These are phyloP conservation scores for Potorous gilbertii DNA, from an alignment of 2,797 vertebrate species.

Conservation along the genomic window DNA sequence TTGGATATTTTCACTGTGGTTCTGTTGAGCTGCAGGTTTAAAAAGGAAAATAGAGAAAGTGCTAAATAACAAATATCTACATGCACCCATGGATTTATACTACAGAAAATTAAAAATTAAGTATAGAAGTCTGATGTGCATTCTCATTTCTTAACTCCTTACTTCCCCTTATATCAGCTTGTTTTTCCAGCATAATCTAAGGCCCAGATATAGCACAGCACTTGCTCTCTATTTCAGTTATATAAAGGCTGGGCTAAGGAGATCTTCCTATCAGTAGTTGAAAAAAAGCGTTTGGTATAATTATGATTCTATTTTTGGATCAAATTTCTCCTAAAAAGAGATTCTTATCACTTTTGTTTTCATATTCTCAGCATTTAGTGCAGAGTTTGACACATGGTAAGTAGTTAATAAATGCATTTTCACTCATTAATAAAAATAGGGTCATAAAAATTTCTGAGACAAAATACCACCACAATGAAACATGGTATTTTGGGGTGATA, in stretches of 20 bases:
- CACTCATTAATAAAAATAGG: background rate
- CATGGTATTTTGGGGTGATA: background rate
- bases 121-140: constrained; percentile 44
- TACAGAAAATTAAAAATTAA: constrained; percentile 70
- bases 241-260: background rate
- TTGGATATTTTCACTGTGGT: constrained; percentile 63
- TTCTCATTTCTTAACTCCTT: constrained; percentile 7
- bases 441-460: background rate
- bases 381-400: background rate
- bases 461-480: constrained; percentile 16
- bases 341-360: background rate
- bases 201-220: constrained; percentile 10
- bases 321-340: background rate
- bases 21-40: constrained; percentile 73
- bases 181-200: constrained; percentile 33
- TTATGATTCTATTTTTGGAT: background rate
- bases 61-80: constrained; percentile 72
- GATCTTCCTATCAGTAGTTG: constrained; percentile 21
- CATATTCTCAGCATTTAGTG: background rate
- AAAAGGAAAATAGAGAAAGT: constrained; percentile 68
- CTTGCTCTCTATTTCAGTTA: constrained; percentile 21
- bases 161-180: constrained; percentile 12
- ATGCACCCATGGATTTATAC: constrained; percentile 44
- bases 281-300: background rate
- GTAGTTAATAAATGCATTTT: background rate